Evolutionary conservation across 1,140 invertebrate species (phyloP), one percentile per base, ranked within the genome.

Genomic region (Monochamus saltuarius): DNA sequence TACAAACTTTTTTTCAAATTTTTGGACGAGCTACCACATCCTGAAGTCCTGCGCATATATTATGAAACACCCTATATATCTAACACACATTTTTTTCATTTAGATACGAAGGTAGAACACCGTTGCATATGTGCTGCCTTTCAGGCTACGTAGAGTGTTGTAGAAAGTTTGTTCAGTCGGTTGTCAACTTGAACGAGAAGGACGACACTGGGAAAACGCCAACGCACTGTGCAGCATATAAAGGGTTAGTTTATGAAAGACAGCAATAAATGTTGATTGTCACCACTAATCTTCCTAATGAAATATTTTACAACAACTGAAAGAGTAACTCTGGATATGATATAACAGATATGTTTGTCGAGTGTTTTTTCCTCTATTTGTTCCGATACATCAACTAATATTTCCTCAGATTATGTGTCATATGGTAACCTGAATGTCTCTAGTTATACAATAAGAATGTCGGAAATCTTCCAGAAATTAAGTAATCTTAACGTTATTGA

Each of bases 221-320:
- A 55, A 74, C 83, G 10, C 83, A 85, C 75, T 78, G 80, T 29
- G 81, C 82, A 52, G 82, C 84, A 7, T 82, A 79, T 71, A 82
- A 79, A 68, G 83, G 83, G 81, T 83, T 73, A 69, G 43, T 52
- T 47, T 8, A 46, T 9, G 39, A 38, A 29, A 14, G 14, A 19
- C 4, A 40, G 14, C 39, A 40, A 40, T 13, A 40, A 13, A 38
- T 38, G n/a, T 38, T n/a, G n/a, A n/a, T n/a, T n/a, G n/a, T n/a
- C n/a, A n/a, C n/a, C n/a, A n/a, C n/a, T 38, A n/a, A 8, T 38
- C 37, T 38, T 38, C n/a, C 37, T 38, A 38, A 7, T 38, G 37
- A 38, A 38, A 38, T 38, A 38, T 9, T 9, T 8, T 9, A 38
- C 37, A 38, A 38, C n/a, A n/a, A 9, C 8, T 38, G 8, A 9